phyloP scores from a whole-genome alignment of 2,888 invertebrate species.

The Cheilosia pagana region DNA sequence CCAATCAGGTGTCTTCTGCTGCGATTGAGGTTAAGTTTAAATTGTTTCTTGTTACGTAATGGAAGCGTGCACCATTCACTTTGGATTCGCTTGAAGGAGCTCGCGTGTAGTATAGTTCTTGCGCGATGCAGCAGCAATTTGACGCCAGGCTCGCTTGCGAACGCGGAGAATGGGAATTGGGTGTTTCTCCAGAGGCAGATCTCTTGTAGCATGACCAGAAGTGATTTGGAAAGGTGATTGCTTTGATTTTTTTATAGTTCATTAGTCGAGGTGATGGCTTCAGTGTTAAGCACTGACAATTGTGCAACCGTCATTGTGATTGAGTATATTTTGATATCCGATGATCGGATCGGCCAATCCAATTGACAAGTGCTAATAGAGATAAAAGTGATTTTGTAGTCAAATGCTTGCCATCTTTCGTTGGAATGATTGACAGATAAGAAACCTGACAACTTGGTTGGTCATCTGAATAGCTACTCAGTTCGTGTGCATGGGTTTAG shows the following conservation, averaged over 20 bases:
- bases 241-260: slow-evolving; percentile 68
- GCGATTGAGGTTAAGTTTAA: slow-evolving; percentile 73
- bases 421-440: too few species aligned
- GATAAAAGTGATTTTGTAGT: too few species aligned
- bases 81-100: slow-evolving; percentile 65
- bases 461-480: too few species aligned
- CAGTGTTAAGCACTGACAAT: neutral
- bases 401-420: too few species aligned
- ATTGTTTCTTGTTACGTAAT: slow-evolving; percentile 57
- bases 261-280: slow-evolving; percentile 59
- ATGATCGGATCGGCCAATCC: neutral
- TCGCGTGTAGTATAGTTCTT: slow-evolving; percentile 46
- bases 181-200: slow-evolving; percentile 41
- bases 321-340: neutral
- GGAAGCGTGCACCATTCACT: slow-evolving; percentile 63
- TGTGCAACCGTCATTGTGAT: slow-evolving; percentile 6
- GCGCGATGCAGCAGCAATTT: slow-evolving; percentile 65
- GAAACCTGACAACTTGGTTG: too few species aligned
- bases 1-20: slow-evolving; percentile 74
- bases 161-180: slow-evolving; percentile 55
- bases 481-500: too few species aligned
- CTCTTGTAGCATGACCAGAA: slow-evolving; percentile 72
- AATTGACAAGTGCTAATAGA: too few species aligned
- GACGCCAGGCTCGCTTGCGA: slow-evolving; percentile 44
- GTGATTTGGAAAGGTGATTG: slow-evolving; percentile 67